Conservation (phyloP, 2,113 vertebrate genomes). For the Phrynocephalus versicolor region DNA sequence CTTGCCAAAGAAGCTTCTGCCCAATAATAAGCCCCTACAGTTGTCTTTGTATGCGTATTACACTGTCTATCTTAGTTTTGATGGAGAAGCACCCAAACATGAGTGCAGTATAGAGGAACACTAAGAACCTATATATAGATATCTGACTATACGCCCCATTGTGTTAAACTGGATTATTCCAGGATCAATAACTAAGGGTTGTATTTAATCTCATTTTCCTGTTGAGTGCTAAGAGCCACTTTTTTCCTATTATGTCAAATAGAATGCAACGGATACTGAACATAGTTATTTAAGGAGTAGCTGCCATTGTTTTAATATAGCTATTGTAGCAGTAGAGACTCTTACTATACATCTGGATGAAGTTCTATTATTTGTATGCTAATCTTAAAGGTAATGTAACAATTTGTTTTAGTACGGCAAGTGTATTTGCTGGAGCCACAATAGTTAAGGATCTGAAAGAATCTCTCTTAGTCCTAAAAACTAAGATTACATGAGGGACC, state of each 20-base stretch:
- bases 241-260: neutral
- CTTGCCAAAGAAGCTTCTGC: too few relatives aligned
- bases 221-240: conserved; percentile 33
- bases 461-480: conserved; percentile 50
- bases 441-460: conserved; percentile 57
- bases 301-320: conserved; percentile 68
- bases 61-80: conserved; percentile 29
- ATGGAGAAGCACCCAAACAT: conserved; percentile 12
- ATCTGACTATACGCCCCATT: neutral
- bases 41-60: neutral
- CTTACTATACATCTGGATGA: conserved; percentile 73
- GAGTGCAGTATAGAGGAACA: neutral
- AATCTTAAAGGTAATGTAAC: conserved; percentile 76
- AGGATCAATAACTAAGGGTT: neutral
- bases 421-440: conserved; percentile 51
- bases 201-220: conserved; percentile 16
- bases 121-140: neutral
- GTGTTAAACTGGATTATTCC: neutral
- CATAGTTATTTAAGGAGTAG: conserved; percentile 74
- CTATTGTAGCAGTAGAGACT: conserved; percentile 70
- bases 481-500: conserved; percentile 33
- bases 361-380: conserved; percentile 73
- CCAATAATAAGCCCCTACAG: too few relatives aligned
- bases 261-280: conserved; percentile 43
- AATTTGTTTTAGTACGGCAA: conserved; percentile 74